These are phyloP conservation scores for Cynopterus brachyotis DNA, from an alignment of 2,113 vertebrate species.

Conservation along the genomic window DNA sequence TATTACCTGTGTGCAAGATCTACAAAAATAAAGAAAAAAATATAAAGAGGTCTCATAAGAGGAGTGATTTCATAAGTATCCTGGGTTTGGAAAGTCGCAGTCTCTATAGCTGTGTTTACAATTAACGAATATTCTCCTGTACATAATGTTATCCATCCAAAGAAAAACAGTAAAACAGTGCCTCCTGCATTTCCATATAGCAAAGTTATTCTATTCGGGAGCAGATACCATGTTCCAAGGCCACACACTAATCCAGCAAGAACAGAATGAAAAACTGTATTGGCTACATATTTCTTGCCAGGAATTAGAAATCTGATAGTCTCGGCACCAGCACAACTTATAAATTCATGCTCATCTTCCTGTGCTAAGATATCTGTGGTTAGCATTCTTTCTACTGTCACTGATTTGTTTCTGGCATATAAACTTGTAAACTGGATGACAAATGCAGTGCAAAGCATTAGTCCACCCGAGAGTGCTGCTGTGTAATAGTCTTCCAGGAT, in stretches of 20 bases:
- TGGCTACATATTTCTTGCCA: conserved; percentile 93
- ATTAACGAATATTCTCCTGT: conserved; percentile 96
- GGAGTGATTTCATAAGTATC: conserved; percentile 96
- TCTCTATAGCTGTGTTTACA: conserved; percentile 95
- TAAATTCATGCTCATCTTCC: conserved; percentile 97
- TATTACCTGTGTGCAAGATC: conserved; percentile 94
- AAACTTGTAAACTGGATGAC: conserved; percentile 89
- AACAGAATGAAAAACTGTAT: conserved; percentile 90
- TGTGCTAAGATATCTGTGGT: conserved; percentile 90
- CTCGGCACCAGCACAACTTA: conserved; percentile 92
- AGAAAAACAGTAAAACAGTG: conserved; percentile 89
- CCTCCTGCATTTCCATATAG: conserved; percentile 89
- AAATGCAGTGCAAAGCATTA: conserved; percentile 91
- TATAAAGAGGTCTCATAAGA: conserved; percentile 95
- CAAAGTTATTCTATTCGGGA: conserved; percentile 90
- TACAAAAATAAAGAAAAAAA: conserved; percentile 93
- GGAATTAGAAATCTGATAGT: conserved; percentile 95
- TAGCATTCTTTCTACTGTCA: conserved; percentile 89
- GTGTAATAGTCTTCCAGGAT: conserved; percentile 88
- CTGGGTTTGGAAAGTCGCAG: conserved; percentile 95
- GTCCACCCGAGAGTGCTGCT: conserved; percentile 89
- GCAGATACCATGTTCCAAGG: conserved; percentile 96
- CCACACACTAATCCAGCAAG: conserved; percentile 93
- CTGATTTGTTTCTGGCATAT: conserved; percentile 87
- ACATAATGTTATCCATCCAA: conserved; percentile 96